These are phyloP conservation scores for Orchestia grillus DNA, from an alignment of 1,140 invertebrate genomes.

Conservation along the genomic window DNA sequence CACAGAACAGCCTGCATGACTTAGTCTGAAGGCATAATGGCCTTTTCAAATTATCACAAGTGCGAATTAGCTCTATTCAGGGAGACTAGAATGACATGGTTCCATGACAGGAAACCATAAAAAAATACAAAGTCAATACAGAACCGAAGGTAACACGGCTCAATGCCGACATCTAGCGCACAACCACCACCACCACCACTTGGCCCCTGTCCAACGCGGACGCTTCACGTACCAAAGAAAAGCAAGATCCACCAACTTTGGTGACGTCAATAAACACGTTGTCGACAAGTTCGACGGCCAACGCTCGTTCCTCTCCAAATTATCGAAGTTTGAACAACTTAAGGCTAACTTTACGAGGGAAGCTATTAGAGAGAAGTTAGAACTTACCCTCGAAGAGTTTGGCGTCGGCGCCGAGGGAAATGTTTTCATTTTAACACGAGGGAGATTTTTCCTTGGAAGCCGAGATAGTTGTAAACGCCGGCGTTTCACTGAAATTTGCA, in stretches of 20 bases:
- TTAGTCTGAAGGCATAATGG: too few relatives aligned
- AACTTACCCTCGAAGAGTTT: neutral
- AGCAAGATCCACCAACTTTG: neutral
- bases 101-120: too few relatives aligned
- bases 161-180: too few relatives aligned
- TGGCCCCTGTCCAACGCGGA: neutral
- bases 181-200: neutral
- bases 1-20: too few relatives aligned
- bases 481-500: neutral
- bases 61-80: too few relatives aligned
- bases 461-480: neutral
- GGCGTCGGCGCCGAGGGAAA: neutral
- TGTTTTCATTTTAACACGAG: slow-evolving; percentile 2
- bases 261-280: neutral
- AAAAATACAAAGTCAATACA: too few relatives aligned
- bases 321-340: slow-evolving; percentile 9
- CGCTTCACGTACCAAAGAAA: neutral
- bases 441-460: neutral
- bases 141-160: too few relatives aligned
- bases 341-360: neutral
- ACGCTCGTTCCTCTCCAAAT: neutral
- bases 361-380: slow-evolving; percentile 8
- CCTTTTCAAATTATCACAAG: too few relatives aligned
- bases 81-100: too few relatives aligned
- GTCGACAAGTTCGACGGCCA: neutral